Conservation (phyloP, 1,140 invertebrate species). For the Helicoverpa zea region DNA sequence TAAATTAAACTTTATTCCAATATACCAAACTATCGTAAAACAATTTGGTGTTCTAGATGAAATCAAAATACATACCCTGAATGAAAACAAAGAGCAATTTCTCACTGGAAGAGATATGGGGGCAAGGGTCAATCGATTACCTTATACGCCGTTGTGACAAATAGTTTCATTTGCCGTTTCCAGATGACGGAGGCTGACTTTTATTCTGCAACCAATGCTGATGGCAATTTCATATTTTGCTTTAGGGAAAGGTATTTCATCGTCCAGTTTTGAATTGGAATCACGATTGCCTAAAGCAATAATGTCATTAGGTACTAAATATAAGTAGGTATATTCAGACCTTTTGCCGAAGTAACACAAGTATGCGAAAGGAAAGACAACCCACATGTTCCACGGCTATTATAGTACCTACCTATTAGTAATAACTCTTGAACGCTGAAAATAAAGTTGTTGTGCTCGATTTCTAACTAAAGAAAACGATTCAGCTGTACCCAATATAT, state of each 20-base stretch:
- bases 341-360: not conserved
- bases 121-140: slow-evolving; percentile 52
- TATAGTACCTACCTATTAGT: too few relatives aligned
- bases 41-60: slow-evolving; percentile 11
- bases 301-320: slow-evolving; percentile 1
- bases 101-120: slow-evolving; percentile 41
- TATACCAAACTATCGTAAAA: not conserved
- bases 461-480: not conserved
- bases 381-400: too few relatives aligned
- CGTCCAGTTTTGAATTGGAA: slow-evolving; percentile 36
- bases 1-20: not conserved
- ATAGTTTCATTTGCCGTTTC: slow-evolving; percentile 58
- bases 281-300: slow-evolving; percentile 44
- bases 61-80: slow-evolving; percentile 22
- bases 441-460: not conserved
- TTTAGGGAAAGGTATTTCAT: slow-evolving; percentile 43
- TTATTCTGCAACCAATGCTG: slow-evolving; percentile 49
- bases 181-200: slow-evolving; percentile 54
- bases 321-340: slow-evolving; percentile 9
- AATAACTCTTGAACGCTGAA: not conserved
- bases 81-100: slow-evolving; percentile 53
- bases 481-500: not conserved
- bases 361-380: too few relatives aligned
- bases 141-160: slow-evolving; percentile 55
- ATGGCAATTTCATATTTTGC: slow-evolving; percentile 47